Evolutionary conservation across 92 coral and sea anemone species (phyloP).

Genomic region (Blastomussa wellsi): DNA sequence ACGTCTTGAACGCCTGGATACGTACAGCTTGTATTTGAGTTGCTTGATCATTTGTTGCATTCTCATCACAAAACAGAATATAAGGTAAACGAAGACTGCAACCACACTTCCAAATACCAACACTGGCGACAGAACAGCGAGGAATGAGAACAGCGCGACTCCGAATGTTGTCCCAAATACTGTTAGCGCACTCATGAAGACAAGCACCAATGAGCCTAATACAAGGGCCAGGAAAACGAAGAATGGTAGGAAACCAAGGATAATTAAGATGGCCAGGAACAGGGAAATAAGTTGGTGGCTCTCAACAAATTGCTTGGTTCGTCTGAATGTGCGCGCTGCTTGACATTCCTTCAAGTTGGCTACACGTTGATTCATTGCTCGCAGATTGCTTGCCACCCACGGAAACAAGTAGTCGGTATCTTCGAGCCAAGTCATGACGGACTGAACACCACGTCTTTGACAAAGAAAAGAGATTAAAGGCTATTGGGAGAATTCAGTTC

Average conservation of each 20-base stretch:
- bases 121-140: neutral
- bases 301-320: neutral
- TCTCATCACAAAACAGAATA: neutral
- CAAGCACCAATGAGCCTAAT: neutral
- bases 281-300: neutral
- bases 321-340: neutral
- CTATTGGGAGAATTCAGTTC: no score
- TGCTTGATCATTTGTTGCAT: neutral
- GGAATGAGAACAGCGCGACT: slow-evolving; percentile 13
- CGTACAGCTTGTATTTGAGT: neutral
- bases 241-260: slow-evolving; percentile 7
- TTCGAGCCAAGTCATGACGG: slow-evolving; percentile 7
- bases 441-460: neutral
- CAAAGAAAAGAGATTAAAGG: neutral
- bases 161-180: slow-evolving; percentile 5
- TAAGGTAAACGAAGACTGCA: slow-evolving; percentile 4
- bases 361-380: neutral
- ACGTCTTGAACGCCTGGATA: neutral
- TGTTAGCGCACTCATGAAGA: slow-evolving; percentile 2
- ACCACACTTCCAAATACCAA: neutral
- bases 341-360: neutral
- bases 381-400: neutral
- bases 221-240: slow-evolving; percentile 6
- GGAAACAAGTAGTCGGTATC: neutral
- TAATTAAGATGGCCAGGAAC: slow-evolving; percentile 4